Conservation (phyloP, 2,797 vertebrate genomes). For the Propithecus perrieri region DNA sequence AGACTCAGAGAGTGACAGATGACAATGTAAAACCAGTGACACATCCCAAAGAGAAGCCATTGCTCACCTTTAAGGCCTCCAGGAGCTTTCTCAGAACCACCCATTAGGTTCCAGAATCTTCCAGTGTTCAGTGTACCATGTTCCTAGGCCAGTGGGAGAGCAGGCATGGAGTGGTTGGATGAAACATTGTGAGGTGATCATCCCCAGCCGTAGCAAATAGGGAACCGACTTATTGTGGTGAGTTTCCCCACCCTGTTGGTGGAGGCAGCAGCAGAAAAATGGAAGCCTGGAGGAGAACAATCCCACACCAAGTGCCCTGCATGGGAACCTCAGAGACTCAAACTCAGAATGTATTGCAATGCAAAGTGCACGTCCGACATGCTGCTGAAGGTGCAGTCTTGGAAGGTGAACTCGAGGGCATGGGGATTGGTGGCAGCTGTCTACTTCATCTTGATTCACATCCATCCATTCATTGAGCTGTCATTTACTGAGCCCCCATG, state of each 20-base stretch:
- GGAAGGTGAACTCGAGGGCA: not conserved
- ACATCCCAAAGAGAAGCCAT: slow-evolving; percentile 29
- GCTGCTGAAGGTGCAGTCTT: not conserved
- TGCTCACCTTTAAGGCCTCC: not conserved
- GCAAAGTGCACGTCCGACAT: not conserved
- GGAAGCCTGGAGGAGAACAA: not conserved
- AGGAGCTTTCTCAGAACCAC: slow-evolving; percentile 14
- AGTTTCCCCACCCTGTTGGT: not conserved
- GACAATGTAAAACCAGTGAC: not conserved
- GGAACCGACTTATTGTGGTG: not conserved
- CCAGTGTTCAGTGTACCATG: not conserved
- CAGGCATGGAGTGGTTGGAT: not conserved
- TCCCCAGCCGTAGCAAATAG: not conserved
- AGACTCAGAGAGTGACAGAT: not conserved
- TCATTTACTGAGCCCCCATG: not conserved
- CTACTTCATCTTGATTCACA: not conserved
- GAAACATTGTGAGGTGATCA: not conserved
- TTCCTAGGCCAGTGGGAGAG: not conserved
- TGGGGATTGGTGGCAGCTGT: not conserved
- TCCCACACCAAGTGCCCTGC: not conserved
- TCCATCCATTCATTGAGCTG: not conserved
- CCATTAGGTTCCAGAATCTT: not conserved
- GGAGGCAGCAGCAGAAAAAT: not conserved
- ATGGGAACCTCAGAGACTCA: not conserved
- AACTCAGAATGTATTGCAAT: not conserved